Evolutionary conservation across 2,113 vertebrate species (phyloP).

Genomic region (Eretmodus cyanostictus): DNA sequence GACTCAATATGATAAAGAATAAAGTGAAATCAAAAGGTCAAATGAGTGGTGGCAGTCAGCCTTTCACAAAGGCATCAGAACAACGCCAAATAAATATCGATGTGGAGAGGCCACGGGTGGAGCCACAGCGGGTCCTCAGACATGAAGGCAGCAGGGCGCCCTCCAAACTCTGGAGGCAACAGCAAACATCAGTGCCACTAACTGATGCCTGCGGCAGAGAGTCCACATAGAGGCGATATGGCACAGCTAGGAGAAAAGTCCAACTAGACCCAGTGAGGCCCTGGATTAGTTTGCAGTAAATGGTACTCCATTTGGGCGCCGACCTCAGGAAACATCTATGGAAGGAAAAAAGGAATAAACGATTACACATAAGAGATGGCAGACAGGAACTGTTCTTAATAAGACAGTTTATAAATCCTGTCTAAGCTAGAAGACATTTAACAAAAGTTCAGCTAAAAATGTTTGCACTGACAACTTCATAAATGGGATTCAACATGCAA

Average conservation of each 20-base stretch:
- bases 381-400: background rate
- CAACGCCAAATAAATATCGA: constrained; percentile 88
- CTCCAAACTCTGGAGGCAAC: constrained; percentile 83
- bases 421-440: background rate
- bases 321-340: constrained; percentile 89
- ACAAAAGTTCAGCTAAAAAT: background rate
- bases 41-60: constrained; percentile 71
- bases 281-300: constrained; percentile 72
- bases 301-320: constrained; percentile 62
- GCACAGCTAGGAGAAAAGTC: constrained; percentile 87
- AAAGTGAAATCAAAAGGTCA: constrained; percentile 22
- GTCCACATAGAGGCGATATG: constrained; percentile 85
- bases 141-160: constrained; percentile 80
- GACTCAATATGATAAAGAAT: constrained; percentile 72
- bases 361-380: background rate
- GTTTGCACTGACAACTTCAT: background rate
- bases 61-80: constrained; percentile 82
- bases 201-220: constrained; percentile 82
- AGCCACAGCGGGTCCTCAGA: constrained; percentile 80
- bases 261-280: constrained; percentile 50
- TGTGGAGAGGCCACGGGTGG: constrained; percentile 83
- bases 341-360: background rate
- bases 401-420: background rate
- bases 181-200: constrained; percentile 84
- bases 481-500: background rate